phyloP scores from a whole-genome alignment of 2,888 invertebrate species.

The Priocnemis perturbator region DNA sequence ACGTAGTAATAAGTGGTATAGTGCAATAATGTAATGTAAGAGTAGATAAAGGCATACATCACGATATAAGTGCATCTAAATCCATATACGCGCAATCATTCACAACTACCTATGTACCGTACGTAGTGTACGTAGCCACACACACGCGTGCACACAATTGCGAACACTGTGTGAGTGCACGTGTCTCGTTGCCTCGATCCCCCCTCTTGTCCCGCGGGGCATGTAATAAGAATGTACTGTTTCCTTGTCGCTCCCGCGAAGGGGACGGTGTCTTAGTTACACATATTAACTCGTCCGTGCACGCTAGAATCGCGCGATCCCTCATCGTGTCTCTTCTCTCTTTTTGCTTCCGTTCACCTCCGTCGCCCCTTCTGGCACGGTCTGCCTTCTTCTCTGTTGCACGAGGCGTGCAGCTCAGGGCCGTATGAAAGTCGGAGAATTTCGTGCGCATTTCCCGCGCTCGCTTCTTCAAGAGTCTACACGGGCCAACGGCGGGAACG shows the following conservation, averaged over 20 bases:
- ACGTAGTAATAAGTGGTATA: too few species aligned
- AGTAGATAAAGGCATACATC: too few species aligned
- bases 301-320: slow-evolving; percentile 13
- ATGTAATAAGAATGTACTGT: slow-evolving; percentile 22
- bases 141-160: not conserved
- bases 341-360: slow-evolving; percentile 29
- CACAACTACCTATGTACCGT: too few species aligned
- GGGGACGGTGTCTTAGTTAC: slow-evolving; percentile 26
- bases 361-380: slow-evolving; percentile 6
- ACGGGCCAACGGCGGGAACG: too few species aligned
- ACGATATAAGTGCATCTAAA: too few species aligned
- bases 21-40: too few species aligned
- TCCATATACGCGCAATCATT: too few species aligned
- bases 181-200: slow-evolving; percentile 10
- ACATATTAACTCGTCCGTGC: slow-evolving; percentile 30
- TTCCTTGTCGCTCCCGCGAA: slow-evolving; percentile 12
- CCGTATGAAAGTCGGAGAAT: not conserved
- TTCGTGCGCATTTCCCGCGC: too few species aligned
- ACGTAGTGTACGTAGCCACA: not conserved
- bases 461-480: too few species aligned
- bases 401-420: slow-evolving; percentile 19
- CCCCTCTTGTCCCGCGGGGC: not conserved
- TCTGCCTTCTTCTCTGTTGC: slow-evolving; percentile 8
- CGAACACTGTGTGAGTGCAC: slow-evolving; percentile 18
- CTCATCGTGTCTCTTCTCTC: slow-evolving; percentile 4